phyloP scores from a whole-genome alignment of 1,140 invertebrate species.

The Wasmannia auropunctata region DNA sequence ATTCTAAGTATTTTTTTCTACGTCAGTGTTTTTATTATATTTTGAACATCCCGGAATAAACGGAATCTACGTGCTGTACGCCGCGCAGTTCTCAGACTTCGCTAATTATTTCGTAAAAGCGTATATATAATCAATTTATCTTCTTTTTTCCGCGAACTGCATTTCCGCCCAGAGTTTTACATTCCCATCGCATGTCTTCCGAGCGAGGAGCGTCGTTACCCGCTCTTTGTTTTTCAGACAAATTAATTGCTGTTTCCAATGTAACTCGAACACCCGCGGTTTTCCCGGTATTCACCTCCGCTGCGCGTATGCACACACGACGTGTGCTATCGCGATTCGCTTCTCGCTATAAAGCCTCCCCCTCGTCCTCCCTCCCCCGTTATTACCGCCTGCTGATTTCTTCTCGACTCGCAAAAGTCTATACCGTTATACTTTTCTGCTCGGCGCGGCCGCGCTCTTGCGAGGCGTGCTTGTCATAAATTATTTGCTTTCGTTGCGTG shows the following conservation, averaged over 20 bases:
- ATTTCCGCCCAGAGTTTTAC: conserved; percentile 18
- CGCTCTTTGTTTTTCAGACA: conserved; percentile 7
- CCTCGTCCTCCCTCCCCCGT: no score
- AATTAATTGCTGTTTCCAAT: conserved; percentile 27
- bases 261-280: conserved; percentile 2
- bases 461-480: conserved; percentile 34
- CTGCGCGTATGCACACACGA: background rate
- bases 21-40: background rate
- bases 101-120: conserved; percentile 14
- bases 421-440: conserved; percentile 27
- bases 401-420: conserved; percentile 9
- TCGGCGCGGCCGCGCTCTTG: background rate
- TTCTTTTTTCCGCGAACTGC: background rate
- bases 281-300: background rate
- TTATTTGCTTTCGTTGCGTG: conserved; percentile 44
- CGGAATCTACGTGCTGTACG: background rate
- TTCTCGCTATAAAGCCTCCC: background rate
- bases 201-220: background rate
- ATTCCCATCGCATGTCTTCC: background rate
- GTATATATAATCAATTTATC: conserved; percentile 20
- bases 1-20: background rate
- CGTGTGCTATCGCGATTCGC: conserved; percentile 7
- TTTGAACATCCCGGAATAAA: background rate
- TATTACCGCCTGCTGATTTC: background rate
- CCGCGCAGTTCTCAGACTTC: background rate